Base-by-base conservation (phyloP, 2,797 vertebrate species). In the Urosaurus nigricauda region DNA sequence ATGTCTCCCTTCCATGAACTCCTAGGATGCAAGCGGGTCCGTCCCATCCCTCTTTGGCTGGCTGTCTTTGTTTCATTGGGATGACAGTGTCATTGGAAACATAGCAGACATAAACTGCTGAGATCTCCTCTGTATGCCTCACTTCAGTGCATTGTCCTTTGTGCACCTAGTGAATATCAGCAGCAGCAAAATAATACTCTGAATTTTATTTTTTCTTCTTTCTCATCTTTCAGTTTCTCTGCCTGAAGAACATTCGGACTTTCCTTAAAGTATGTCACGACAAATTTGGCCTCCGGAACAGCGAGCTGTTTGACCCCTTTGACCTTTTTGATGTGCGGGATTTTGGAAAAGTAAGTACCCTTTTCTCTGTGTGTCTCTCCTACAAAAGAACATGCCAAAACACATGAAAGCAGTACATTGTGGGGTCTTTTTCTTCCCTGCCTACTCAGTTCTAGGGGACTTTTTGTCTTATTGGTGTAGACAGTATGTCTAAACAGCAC, bases 231-330 rank as follows among this genome's bases (percentile, higher is more conserved):
- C 88, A 99, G 99, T 99, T 99, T 91, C 97, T 99, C 90, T 99
- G 99, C 81, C 77, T 99, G 97, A 99, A 99, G 97, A 99, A 99
- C 94, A 99, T 99, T 92, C 97, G 98, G 71, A 99, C 98, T 0
- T 99, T 99, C 95, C 97, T 99, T 0, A 99, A 98, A 93, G 98
- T 99, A 87, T 99, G 99, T 90, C 99, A 99, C 0, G 99, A 99
- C 93, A 99, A 98, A 92, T 99, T 99, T 0, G 98, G 98, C 43
- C 95, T 99, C 37, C 96, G 99, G 74, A 99, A 98, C 97, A 99
- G 98, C 0, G 99, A 99, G 89, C 98, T 99, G 17, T 99, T 99
- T 1, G 99, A 99, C 95, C 98, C 99, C 6, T 99, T 99, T 1
- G 99, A 99, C 96, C 98, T 99, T 85, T 99, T 99, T 0, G 99